A percentile compares a stretch with the other conserved stretches of the same genome.
phyloP scores from a whole-genome alignment of 2,888 invertebrate species.

The Apamea epomidion region DNA sequence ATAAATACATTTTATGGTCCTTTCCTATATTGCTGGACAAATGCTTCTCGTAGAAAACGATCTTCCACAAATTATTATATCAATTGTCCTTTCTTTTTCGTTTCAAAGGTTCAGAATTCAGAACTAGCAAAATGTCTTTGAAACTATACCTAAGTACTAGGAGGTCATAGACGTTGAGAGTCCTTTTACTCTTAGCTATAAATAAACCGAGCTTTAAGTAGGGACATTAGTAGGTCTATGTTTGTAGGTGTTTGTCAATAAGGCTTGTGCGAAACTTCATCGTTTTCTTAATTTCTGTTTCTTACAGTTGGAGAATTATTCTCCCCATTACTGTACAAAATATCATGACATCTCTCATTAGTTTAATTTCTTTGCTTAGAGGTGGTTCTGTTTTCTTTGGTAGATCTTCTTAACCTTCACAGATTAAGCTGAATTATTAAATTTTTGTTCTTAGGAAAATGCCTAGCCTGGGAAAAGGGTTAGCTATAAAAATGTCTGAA shows the following conservation, averaged over 20 bases:
- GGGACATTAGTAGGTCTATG: slow-evolving; percentile 35
- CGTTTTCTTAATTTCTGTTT: not conserved
- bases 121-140: not conserved
- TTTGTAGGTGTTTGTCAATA: slow-evolving; percentile 51
- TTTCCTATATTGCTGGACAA: not conserved
- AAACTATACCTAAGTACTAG: slow-evolving; percentile 18
- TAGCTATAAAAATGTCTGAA: not conserved
- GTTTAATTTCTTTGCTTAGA: not conserved
- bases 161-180: slow-evolving; percentile 54
- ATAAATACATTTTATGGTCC: not conserved
- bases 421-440: not conserved
- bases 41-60: too few species aligned
- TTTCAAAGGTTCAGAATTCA: not conserved
- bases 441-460: not conserved
- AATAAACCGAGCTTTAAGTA: slow-evolving; percentile 51
- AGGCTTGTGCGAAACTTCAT: not conserved
- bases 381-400: not conserved
- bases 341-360: not conserved
- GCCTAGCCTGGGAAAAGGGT: not conserved
- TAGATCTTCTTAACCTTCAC: not conserved
- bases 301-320: not conserved
- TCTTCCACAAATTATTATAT: not conserved
- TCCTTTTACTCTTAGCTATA: slow-evolving; percentile 47
- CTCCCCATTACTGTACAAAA: not conserved
- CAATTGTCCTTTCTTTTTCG: too few species aligned